phyloP scores from a whole-genome alignment of 2,797 vertebrate species.

The Coranthus polyacanthus region DNA sequence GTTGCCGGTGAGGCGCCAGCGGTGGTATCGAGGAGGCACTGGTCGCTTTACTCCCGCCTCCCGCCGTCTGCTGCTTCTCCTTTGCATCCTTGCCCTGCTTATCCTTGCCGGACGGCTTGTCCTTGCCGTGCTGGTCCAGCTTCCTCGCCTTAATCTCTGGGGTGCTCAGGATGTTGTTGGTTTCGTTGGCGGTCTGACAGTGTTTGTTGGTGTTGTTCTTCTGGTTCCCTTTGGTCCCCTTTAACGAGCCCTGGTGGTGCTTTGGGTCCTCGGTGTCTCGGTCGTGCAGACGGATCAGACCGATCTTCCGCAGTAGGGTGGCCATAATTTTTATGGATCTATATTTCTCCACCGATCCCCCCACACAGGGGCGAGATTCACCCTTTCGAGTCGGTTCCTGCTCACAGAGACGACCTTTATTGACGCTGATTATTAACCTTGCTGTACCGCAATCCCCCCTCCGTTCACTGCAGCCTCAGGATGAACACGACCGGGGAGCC shows the following conservation, averaged over 20 bases:
- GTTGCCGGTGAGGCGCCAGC: constrained; percentile 90
- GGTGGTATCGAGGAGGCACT: constrained; percentile 84
- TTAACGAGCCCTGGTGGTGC: constrained; percentile 94
- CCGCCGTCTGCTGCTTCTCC: constrained; percentile 83
- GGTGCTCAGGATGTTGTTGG: constrained; percentile 88
- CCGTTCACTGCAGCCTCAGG: constrained; percentile 79
- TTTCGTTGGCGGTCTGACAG: constrained; percentile 87
- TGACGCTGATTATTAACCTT: constrained; percentile 62
- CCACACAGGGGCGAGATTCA: constrained; percentile 74
- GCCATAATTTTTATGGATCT: constrained; percentile 88
- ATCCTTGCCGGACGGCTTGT: constrained; percentile 84
- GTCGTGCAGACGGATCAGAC: constrained; percentile 97
- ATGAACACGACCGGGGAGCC: constrained; percentile 71
- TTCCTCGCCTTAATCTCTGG: constrained; percentile 90
- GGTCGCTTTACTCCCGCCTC: constrained; percentile 81
- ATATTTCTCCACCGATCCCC: constrained; percentile 66
- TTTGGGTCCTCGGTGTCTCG: constrained; percentile 98
- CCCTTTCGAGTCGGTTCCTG: constrained; percentile 51
- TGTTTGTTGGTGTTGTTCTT: constrained; percentile 92
- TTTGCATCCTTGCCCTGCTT: constrained; percentile 85
- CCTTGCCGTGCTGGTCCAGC: constrained; percentile 89
- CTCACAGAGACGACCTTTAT: constrained; percentile 66
- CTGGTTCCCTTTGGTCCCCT: constrained; percentile 91
- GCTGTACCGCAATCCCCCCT: constrained; percentile 73
- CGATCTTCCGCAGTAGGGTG: constrained; percentile 97